phyloP scores from a whole-genome alignment of 2,113 vertebrate species.

The Petaurus breviceps region DNA sequence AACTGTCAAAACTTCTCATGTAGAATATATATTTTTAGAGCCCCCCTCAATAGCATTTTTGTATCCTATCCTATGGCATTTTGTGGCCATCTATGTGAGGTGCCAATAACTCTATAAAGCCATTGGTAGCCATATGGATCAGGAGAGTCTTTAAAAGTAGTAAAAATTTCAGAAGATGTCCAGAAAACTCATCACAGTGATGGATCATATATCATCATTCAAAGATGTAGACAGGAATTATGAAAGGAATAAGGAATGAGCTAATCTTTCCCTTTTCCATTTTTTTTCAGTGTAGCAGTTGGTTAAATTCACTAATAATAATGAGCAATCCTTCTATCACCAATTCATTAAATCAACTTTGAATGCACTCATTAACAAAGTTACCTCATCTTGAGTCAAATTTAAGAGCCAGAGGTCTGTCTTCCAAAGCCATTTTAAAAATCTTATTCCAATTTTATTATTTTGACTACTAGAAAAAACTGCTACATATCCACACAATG shows the following conservation, averaged over 20 bases:
- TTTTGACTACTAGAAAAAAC: conserved; percentile 31
- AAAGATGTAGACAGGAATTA: conserved; percentile 40
- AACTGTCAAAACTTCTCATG: background rate
- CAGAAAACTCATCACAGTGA: background rate
- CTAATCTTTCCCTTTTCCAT: conserved; percentile 42
- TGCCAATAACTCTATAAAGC: conserved; percentile 8
- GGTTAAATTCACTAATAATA: conserved; percentile 72
- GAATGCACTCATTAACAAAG: conserved; percentile 76
- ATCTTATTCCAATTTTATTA: conserved; percentile 42
- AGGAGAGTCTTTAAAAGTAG: conserved; percentile 10
- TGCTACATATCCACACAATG: conserved; percentile 29
- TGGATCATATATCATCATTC: background rate
- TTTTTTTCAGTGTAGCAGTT: conserved; percentile 69
- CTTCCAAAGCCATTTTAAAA: conserved; percentile 57
- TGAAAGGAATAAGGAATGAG: background rate
- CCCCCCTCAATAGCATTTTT: background rate
- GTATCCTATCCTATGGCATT: background rate
- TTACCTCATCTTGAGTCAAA: conserved; percentile 35
- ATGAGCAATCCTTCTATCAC: conserved; percentile 72
- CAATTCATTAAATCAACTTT: conserved; percentile 79
- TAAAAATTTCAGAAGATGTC: background rate
- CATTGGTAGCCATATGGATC: conserved; percentile 21
- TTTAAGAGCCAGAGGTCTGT: conserved; percentile 60
- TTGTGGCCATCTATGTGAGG: background rate
- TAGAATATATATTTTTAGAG: background rate